Evolutionary conservation across 2,113 vertebrate genomes (phyloP).

Genomic region (Siniperca chuatsi): DNA sequence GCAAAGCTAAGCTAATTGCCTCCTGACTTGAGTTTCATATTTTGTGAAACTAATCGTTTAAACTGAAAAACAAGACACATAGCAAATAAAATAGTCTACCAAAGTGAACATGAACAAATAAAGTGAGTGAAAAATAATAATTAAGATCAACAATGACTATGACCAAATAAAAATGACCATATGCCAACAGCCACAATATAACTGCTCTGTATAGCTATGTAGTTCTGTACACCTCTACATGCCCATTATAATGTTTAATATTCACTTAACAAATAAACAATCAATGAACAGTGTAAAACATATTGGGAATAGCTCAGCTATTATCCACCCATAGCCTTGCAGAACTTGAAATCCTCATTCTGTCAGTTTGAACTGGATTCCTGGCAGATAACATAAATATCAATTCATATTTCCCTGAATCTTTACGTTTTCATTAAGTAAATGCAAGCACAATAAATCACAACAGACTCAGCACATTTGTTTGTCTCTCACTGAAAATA

Average conservation of each 20-base stretch:
- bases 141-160: background rate
- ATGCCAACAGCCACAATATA: no score
- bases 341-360: background rate
- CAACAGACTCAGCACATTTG: slow-evolving; percentile 1
- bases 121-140: background rate
- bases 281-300: background rate
- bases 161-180: background rate
- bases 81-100: background rate
- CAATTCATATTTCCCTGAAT: background rate
- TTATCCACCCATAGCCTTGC: background rate
- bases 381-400: slow-evolving; percentile 10
- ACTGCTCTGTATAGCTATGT: background rate
- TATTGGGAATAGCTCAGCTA: background rate
- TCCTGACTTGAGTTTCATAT: background rate
- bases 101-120: background rate
- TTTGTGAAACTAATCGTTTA: background rate
- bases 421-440: background rate
- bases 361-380: background rate
- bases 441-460: background rate
- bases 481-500: background rate
- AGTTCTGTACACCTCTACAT: background rate
- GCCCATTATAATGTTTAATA: background rate
- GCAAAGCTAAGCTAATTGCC: background rate
- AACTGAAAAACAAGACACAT: background rate
- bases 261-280: background rate